Evolutionary conservation across 2,888 invertebrate genomes (phyloP), one percentile per base, ranked within the genome.

Genomic region (Stenurella melanura): DNA sequence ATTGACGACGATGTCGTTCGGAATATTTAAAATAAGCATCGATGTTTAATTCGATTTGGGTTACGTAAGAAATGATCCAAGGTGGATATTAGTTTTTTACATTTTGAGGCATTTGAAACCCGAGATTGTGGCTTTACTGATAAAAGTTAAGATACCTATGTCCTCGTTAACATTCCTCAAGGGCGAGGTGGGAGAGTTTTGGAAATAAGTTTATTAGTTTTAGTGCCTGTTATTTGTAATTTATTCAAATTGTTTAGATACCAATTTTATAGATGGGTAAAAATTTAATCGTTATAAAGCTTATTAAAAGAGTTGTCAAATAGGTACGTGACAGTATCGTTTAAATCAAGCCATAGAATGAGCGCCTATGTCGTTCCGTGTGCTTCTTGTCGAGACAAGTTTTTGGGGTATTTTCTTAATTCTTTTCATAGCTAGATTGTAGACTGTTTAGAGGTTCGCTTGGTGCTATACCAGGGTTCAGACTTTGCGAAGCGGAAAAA

Each of bases 91-190:
- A 18, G 18, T 61, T 30, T 61, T 61, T 61, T 61, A 21, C 18
- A 58, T 61, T 61, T 61, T 30, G n/a, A 61, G 60, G 61, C 30
- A 61, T 26, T 30, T n/a, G 61, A 17, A 61, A 30, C 61, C 15
- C 4, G 57, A 57, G 57, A 18, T 19, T 0, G 63, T 18, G 17
- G 17, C 50, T 54, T 50, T 50, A 50, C 15, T 17, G 68, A 68
- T 68, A 61, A 63, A 73, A 56, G 54, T 73, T 17, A 12, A 7
- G 67, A 58, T 66, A 66, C 21, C 21, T 26, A 26, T 17, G 50
- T 57, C n/a, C 73, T 63, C 26, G 73, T 73, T 73, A 57, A 63
- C 19, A 38, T 73, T 73, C 64, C 18, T 42, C 21, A 60, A 38
- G 56, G 50, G 63, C 34, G 63, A 66, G 17, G 4, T 54, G 61